Percentiles rank a stretch among this genome's conserved stretches.
Conservation (phyloP, 2,113 vertebrate genomes). For the Pygathrix nemaeus region DNA sequence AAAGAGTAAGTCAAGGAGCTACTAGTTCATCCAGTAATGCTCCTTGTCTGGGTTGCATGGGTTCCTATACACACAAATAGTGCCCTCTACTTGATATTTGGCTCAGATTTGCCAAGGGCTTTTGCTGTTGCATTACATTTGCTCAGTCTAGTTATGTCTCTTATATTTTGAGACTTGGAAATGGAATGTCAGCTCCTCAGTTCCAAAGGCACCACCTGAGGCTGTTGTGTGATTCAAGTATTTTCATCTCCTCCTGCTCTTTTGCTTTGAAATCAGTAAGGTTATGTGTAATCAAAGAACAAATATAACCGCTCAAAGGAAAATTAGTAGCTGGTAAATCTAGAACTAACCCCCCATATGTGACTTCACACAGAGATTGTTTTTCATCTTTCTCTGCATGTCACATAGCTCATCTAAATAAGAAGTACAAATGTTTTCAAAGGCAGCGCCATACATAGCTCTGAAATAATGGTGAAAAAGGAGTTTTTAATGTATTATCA, state of each 20-base stretch:
- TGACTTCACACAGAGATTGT: constrained; percentile 68
- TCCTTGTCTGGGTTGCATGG: background rate
- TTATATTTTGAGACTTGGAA: constrained; percentile 9
- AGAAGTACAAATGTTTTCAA: constrained; percentile 73
- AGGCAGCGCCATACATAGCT: constrained; percentile 24
- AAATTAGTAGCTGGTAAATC: constrained; percentile 73
- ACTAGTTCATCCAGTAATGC: background rate
- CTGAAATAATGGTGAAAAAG: constrained; percentile 38
- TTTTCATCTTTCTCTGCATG: constrained; percentile 75
- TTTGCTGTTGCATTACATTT: background rate
- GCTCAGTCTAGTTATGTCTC: background rate
- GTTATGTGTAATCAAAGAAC: constrained; percentile 75
- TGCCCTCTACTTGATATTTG: background rate
- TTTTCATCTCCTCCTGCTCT: constrained; percentile 66
- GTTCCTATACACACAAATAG: background rate
- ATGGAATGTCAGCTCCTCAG: constrained; percentile 28
- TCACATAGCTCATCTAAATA: constrained; percentile 65
- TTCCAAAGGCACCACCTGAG: constrained; percentile 53
- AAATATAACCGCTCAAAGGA: constrained; percentile 74
- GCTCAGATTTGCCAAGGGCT: background rate
- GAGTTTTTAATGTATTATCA: background rate
- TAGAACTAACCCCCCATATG: constrained; percentile 67
- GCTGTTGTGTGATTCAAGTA: constrained; percentile 54
- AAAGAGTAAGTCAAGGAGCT: background rate
- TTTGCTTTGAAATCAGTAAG: constrained; percentile 78